phyloP scores from a whole-genome alignment of 2,888 invertebrate species.

The Zhuqinia jingwanae region DNA sequence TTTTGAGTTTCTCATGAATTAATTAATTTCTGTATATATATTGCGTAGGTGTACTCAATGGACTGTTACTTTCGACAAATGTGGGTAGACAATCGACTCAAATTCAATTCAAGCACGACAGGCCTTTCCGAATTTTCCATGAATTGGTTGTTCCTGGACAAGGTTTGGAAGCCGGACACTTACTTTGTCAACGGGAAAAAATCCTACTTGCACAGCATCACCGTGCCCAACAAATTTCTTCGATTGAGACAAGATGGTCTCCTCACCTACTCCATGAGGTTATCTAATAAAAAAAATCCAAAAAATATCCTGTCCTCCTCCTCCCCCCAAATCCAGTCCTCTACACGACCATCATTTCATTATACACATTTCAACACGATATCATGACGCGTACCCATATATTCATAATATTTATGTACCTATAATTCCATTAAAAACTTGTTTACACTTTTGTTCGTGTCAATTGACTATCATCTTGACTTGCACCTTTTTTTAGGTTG shows the following conservation, averaged over 20 bases:
- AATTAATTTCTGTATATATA: constrained; percentile 18
- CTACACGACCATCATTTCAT: neutral
- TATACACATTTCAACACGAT: too few species aligned
- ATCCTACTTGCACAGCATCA: constrained; percentile 83
- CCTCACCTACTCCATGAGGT: constrained; percentile 80
- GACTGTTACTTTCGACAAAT: constrained; percentile 82
- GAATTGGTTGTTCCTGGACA: constrained; percentile 83
- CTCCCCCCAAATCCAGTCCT: neutral
- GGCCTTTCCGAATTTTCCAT: constrained; percentile 81
- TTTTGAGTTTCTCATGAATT: neutral
- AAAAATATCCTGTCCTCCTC: neutral
- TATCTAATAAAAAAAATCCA: neutral
- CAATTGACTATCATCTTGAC: neutral
- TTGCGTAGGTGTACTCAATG: constrained; percentile 81
- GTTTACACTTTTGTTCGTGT: constrained; percentile 21
- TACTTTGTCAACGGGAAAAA: constrained; percentile 83
- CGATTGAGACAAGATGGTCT: constrained; percentile 80
- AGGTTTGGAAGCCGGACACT: constrained; percentile 85
- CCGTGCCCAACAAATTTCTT: constrained; percentile 83
- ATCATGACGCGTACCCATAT: neutral
- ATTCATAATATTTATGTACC: too few species aligned
- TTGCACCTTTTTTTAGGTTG: constrained; percentile 80
- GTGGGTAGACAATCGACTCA: constrained; percentile 83
- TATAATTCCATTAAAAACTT: constrained; percentile 3
- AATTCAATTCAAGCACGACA: constrained; percentile 80